Conservation (phyloP, 2,888 invertebrate species). For the Branchellion lobata region DNA sequence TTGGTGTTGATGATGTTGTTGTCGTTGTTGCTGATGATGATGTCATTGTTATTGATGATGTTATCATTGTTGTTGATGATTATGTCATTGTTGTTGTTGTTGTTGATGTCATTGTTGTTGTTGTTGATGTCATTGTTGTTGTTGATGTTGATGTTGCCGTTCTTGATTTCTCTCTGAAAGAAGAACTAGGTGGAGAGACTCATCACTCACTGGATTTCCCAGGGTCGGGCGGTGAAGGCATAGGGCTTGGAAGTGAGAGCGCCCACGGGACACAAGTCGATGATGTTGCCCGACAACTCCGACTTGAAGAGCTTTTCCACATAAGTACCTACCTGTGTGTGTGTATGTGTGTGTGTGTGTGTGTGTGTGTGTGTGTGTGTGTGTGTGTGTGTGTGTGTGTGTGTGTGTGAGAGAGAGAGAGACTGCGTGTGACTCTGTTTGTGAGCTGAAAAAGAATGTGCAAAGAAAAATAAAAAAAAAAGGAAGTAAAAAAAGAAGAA, state of each 20-base stretch:
- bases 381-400: not conserved
- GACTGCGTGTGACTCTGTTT: no score
- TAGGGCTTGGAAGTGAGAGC: conserved; percentile 97
- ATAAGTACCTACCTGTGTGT: conserved; percentile 86
- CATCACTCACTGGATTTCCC: conserved; percentile 77
- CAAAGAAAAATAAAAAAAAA: not conserved
- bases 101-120: no score
- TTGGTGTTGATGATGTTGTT: not conserved
- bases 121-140: no score
- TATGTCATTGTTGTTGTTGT: not conserved
- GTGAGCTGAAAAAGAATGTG: not conserved
- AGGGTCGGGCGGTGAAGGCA: conserved; percentile 82
- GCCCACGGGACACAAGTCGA: conserved; percentile 97
- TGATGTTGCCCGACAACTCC: conserved; percentile 95
- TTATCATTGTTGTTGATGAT: conserved; percentile 9
- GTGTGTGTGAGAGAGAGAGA: not conserved
- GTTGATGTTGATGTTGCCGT: no score
- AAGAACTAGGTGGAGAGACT: no score
- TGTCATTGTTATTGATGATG: not conserved
- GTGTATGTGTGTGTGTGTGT: no score
- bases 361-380: no score
- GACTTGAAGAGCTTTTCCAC: conserved; percentile 96
- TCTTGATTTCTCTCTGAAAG: no score
- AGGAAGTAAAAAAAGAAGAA: not conserved
- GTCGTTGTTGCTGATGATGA: no score